A percentile compares a stretch with the other conserved stretches of the same genome.
phyloP scores from a whole-genome alignment of 2,888 invertebrate species.

The Bombyx huttoni region DNA sequence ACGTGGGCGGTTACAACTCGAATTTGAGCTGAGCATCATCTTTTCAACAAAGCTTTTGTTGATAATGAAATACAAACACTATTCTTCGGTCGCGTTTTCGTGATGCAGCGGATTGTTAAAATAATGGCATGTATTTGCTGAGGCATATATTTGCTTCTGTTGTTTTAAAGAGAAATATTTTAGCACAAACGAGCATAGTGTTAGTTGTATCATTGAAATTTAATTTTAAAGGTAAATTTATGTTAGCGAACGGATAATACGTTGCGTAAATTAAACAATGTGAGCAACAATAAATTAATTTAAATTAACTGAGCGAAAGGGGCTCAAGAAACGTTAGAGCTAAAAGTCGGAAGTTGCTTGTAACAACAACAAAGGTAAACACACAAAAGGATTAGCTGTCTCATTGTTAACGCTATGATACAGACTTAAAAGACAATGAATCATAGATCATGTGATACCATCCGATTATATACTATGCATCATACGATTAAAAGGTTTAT shows the following conservation, averaged over 20 bases:
- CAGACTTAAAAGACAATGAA: not conserved
- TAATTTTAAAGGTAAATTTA: not conserved
- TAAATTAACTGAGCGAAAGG: constrained; percentile 59
- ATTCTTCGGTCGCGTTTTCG: constrained; percentile 46
- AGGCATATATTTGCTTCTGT: not conserved
- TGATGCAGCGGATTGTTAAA: constrained; percentile 43
- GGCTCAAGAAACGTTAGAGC: constrained; percentile 48
- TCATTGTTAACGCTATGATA: constrained; percentile 13
- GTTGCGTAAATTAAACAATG: not conserved
- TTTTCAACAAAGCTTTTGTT: constrained; percentile 63
- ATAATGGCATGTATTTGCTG: constrained; percentile 10
- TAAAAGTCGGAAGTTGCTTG: constrained; percentile 49
- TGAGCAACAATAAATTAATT: constrained; percentile 58
- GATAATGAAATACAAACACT: constrained; percentile 68
- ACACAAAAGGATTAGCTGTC: constrained; percentile 47
- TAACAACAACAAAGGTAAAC: constrained; percentile 54
- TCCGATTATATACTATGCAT: not conserved
- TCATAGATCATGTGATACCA: not conserved
- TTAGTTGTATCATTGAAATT: too few species aligned
- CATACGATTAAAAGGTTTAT: too few species aligned
- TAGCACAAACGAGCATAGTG: not conserved
- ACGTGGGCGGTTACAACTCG: constrained; percentile 49
- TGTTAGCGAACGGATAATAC: not conserved
- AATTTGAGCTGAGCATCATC: constrained; percentile 60
- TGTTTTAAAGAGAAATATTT: constrained; percentile 1